phyloP scores from a whole-genome alignment of 2,888 invertebrate genomes.

The Orthosia gothica region DNA sequence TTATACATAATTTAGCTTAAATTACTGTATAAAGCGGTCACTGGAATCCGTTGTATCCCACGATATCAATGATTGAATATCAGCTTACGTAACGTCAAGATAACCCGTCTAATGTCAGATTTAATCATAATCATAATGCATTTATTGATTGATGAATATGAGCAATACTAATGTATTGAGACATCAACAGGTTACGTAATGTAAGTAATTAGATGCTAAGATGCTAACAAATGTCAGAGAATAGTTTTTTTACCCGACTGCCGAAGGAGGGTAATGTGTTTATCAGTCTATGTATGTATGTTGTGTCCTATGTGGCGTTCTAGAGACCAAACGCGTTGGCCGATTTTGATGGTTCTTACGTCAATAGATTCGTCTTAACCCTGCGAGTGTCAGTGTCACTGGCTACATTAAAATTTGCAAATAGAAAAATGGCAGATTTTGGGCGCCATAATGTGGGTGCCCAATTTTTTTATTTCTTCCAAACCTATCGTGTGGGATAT shows the following conservation, averaged over 20 bases:
- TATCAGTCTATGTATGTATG: too few species aligned
- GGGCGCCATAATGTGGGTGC: too few species aligned
- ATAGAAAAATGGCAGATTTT: too few species aligned
- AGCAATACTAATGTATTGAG: constrained; percentile 51
- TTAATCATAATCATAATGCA: constrained; percentile 60
- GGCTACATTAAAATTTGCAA: too few species aligned
- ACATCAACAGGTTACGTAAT: constrained; percentile 50
- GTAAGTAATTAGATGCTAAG: constrained; percentile 47
- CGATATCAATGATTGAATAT: constrained; percentile 60
- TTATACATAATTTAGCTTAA: constrained; percentile 77
- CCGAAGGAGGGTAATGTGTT: too few species aligned
- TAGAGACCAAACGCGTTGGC: too few species aligned
- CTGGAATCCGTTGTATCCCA: constrained; percentile 50
- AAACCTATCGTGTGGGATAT: too few species aligned
- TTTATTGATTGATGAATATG: constrained; percentile 64
- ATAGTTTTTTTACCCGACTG: constrained; percentile 48
- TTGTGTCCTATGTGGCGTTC: too few species aligned
- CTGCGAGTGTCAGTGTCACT: too few species aligned
- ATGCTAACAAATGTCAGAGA: constrained; percentile 36
- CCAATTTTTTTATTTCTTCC: too few species aligned
- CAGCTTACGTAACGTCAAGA: constrained; percentile 53
- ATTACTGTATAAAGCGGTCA: constrained; percentile 70
- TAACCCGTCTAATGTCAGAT: constrained; percentile 59
- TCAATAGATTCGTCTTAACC: too few species aligned
- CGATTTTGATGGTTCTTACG: too few species aligned